A percentile compares a stretch with the other conserved stretches of the same genome.
Evolutionary conservation across 2,888 invertebrate species (phyloP).

Genomic region (Epinotia bilunana): DNA sequence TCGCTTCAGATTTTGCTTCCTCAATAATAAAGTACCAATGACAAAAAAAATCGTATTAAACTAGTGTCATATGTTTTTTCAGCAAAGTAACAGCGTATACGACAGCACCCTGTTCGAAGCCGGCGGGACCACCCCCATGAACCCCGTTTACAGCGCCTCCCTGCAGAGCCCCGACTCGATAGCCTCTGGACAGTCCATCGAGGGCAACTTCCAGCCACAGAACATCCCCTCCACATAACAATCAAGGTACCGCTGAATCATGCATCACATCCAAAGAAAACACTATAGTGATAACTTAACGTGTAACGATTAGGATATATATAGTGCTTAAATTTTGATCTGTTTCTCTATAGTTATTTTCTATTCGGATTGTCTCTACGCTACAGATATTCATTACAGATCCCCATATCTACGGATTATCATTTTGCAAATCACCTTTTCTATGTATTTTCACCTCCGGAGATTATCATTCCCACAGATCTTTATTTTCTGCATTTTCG

Average conservation of each 20-base stretch:
- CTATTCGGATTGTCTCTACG: neutral
- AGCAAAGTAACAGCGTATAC: constrained; percentile 89
- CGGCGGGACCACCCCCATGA: constrained; percentile 86
- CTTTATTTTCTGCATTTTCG: neutral
- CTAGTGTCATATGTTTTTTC: constrained; percentile 46
- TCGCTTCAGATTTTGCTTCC: too few relatives aligned
- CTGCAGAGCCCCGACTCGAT: constrained; percentile 90
- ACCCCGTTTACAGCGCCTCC: constrained; percentile 88
- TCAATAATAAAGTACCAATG: too few relatives aligned
- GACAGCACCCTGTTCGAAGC: constrained; percentile 89
- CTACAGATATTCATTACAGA: neutral
- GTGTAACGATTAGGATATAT: constrained; percentile 32
- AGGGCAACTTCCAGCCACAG: constrained; percentile 66
- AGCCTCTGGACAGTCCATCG: constrained; percentile 81
- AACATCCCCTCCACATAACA: constrained; percentile 74
- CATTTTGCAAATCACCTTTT: neutral
- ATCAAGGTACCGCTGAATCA: constrained; percentile 38
- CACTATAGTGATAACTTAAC: constrained; percentile 38
- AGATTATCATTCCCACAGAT: neutral
- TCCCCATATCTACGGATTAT: neutral
- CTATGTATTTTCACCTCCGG: neutral
- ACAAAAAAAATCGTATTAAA: neutral
- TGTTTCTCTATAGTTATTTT: constrained; percentile 31
- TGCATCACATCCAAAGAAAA: constrained; percentile 61
- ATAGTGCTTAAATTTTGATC: constrained; percentile 35